Evolutionary conservation across 2,113 vertebrate genomes (phyloP).

Genomic region (Catharus minimus): DNA sequence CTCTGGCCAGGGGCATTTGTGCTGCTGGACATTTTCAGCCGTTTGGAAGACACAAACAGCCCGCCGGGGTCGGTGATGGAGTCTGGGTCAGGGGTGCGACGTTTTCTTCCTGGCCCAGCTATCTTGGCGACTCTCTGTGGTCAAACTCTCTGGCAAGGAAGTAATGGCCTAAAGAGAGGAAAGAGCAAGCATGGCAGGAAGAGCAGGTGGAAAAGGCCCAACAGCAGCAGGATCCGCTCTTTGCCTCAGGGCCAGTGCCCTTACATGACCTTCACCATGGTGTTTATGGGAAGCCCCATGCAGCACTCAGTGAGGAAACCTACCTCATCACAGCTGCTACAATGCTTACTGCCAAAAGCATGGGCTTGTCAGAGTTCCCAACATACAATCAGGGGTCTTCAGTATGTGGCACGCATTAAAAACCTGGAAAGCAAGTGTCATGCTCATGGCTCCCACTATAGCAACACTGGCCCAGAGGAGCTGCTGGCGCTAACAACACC

Average conservation of each 20-base stretch:
- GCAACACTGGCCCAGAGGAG: neutral
- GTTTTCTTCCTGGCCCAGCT: slow-evolving; percentile 98
- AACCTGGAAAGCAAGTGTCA: slow-evolving; percentile 41
- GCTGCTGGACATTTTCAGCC: slow-evolving; percentile 88
- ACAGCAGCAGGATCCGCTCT: neutral
- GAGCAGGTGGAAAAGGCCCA: neutral
- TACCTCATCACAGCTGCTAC: slow-evolving; percentile 48
- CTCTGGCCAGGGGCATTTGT: slow-evolving; percentile 77
- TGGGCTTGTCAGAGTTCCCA: neutral
- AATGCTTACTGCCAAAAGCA: slow-evolving; percentile 14
- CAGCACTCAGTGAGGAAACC: neutral
- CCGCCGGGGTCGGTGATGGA: slow-evolving; percentile 89
- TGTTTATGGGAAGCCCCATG: neutral
- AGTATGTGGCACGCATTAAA: neutral
- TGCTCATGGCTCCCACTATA: neutral
- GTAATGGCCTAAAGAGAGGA: slow-evolving; percentile 71
- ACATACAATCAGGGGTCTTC: neutral
- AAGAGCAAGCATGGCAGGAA: neutral
- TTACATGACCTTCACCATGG: neutral
- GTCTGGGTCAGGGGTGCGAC: slow-evolving; percentile 97
- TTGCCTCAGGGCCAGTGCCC: neutral
- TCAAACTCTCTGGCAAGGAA: slow-evolving; percentile 89
- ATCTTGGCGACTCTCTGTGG: slow-evolving; percentile 96
- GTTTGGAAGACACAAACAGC: slow-evolving; percentile 90
- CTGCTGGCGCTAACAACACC: accelerated